A percentile compares a stretch with the other conserved stretches of the same genome.
Conservation (phyloP, 2,797 vertebrate genomes). For the Florisuga fusca region DNA sequence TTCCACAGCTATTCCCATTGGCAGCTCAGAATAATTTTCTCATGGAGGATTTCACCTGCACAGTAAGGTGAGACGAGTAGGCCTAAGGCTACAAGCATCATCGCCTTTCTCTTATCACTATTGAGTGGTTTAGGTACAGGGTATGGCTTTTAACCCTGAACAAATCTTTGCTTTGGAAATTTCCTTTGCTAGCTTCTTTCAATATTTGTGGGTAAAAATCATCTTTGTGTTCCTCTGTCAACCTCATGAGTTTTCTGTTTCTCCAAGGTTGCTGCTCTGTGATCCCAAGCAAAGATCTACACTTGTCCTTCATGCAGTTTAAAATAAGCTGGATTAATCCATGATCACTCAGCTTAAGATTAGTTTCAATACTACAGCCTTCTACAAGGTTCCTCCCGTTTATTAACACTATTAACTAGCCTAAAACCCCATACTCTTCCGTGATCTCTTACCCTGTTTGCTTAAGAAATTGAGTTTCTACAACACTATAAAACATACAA, state of each 20-base stretch:
- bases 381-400: constrained; percentile 9
- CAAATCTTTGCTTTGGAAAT: background rate
- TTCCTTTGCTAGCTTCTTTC: background rate
- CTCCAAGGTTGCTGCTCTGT: background rate
- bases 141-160: background rate
- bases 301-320: background rate
- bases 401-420: constrained; percentile 11
- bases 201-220: background rate
- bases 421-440: constrained; percentile 20
- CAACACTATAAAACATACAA: background rate
- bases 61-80: background rate
- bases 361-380: background rate
- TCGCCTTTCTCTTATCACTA: background rate
- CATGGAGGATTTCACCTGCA: background rate
- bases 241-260: background rate
- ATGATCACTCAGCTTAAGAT: background rate
- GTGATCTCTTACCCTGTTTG: background rate
- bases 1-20: background rate
- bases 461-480: constrained; percentile 28
- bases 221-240: background rate
- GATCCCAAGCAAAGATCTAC: background rate
- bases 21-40: constrained; percentile 31
- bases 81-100: background rate
- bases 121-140: background rate
- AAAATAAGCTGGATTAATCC: background rate